Percentiles rank a stretch among this genome's conserved stretches.
Evolutionary conservation across 2,888 invertebrate genomes (phyloP).

Genomic region (Cartodere bifasciata): DNA sequence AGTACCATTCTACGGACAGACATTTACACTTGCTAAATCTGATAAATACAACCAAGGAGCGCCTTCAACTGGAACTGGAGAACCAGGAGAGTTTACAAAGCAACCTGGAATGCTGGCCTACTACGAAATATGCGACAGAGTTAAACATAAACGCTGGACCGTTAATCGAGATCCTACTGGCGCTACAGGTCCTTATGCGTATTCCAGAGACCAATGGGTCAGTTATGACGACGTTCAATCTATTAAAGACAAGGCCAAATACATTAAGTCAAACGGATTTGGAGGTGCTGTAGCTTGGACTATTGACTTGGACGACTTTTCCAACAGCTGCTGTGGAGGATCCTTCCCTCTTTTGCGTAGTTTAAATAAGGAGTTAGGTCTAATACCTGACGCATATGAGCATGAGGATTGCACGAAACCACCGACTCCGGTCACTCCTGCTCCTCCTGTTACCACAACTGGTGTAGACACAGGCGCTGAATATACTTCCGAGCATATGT

Average conservation of each 20-base stretch:
- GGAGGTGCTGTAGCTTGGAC: conserved; percentile 84
- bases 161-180: conserved; percentile 42
- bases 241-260: conserved; percentile 61
- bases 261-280: conserved; percentile 56
- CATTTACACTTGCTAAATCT: conserved; percentile 52
- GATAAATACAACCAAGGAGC: conserved; percentile 44
- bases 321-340: conserved; percentile 71
- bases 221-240: conserved; percentile 76
- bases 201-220: conserved; percentile 75
- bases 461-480: conserved; percentile 44
- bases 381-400: conserved; percentile 39
- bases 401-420: conserved; percentile 56
- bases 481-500: conserved; percentile 16
- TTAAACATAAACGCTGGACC: conserved; percentile 55
- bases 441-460: conserved; percentile 62
- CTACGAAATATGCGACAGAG: conserved; percentile 70
- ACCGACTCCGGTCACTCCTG: conserved; percentile 58
- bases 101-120: conserved; percentile 83
- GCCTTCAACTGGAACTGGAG: conserved; percentile 59
- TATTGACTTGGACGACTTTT: conserved; percentile 76
- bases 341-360: conserved; percentile 65
- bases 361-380: conserved; percentile 63
- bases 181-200: conserved; percentile 63
- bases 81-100: conserved; percentile 66
- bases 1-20: conserved; percentile 78